Percentiles rank a stretch among this genome's conserved stretches.
Conservation (phyloP, 92 coral and sea anemone species). For the Epizoanthus scotinus region DNA sequence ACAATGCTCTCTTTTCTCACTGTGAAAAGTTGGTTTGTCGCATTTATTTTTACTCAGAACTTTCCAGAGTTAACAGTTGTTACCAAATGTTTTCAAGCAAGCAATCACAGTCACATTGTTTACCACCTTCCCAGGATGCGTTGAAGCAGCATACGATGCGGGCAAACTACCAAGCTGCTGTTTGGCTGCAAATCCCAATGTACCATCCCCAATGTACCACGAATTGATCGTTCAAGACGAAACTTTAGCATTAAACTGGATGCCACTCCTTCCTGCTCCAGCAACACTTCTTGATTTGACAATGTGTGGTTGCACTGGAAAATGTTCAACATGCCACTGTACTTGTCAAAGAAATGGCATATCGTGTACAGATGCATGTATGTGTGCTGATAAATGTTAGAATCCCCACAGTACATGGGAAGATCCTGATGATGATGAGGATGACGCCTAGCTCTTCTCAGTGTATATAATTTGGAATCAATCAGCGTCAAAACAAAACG, state of each 20-base stretch:
- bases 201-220: too few species aligned
- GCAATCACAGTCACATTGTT: too few species aligned
- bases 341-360: conserved; percentile 26
- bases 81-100: too few species aligned
- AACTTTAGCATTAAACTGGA: background rate
- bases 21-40: too few species aligned
- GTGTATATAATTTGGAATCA: background rate
- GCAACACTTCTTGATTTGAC: conserved; percentile 16
- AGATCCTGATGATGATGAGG: conserved; percentile 17
- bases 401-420: conserved; percentile 21
- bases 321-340: conserved; percentile 30
- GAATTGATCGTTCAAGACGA: conserved; percentile 2
- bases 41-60: too few species aligned
- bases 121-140: too few species aligned
- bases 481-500: background rate
- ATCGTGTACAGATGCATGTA: conserved; percentile 27
- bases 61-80: too few species aligned
- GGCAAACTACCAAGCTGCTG: too few species aligned
- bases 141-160: too few species aligned
- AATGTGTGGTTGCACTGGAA: conserved; percentile 9
- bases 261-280: conserved; percentile 34
- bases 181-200: too few species aligned
- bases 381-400: conserved; percentile 6
- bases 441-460: conserved; percentile 5
- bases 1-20: conserved; percentile 6